Base-by-base conservation (phyloP, 2,888 invertebrate genomes). In the Cheilosia vernalis region DNA sequence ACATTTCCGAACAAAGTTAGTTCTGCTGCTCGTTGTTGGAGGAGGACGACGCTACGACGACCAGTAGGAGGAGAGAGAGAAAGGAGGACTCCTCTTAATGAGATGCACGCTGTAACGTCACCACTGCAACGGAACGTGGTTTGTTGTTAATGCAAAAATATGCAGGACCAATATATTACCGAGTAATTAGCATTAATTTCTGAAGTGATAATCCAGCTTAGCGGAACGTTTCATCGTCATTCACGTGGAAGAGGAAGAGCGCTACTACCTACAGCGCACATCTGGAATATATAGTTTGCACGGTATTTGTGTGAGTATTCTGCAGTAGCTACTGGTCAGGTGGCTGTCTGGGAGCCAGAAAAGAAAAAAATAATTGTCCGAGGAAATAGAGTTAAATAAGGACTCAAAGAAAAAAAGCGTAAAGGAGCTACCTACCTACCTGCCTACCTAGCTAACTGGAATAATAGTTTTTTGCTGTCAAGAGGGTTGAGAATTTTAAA, bases 121-220 rank as follows among this genome's bases (percentile, higher is more conserved):
- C 58, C 30, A 17, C 76, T 67, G 76, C 67, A 70, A 63, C 49
- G 63, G 44, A 60, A 49, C 21, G 55, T 87, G 87, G 88, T 80
- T 85, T 88, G 84, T 83, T 79, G 83, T 82, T 86, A 78, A 82
- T 81, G 82, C 73, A 86, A 82, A 86, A 82, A 78, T 86, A 79
- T 84, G 84, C 76, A 80, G 72, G 88, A 86, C 87, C 87, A 89
- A 90, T 90, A 89, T 89, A 89, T 90, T 90, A 89, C 89, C 89
- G 89, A 89, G 89, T 90, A 90, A 90, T 90, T 90, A 90, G 90
- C 89, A 90, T 90, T 90, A 90, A 90, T 90, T 90, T 89, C 88
- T 89, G 88, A 89, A 89, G 90, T 89, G 87, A 87, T 87, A 87
- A 87, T 87, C 84, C 87, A 64, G 84, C 87, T 80, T 77, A 69